Evolutionary conservation across 2,797 vertebrate species (phyloP).

Genomic region (Graptemys geographica): DNA sequence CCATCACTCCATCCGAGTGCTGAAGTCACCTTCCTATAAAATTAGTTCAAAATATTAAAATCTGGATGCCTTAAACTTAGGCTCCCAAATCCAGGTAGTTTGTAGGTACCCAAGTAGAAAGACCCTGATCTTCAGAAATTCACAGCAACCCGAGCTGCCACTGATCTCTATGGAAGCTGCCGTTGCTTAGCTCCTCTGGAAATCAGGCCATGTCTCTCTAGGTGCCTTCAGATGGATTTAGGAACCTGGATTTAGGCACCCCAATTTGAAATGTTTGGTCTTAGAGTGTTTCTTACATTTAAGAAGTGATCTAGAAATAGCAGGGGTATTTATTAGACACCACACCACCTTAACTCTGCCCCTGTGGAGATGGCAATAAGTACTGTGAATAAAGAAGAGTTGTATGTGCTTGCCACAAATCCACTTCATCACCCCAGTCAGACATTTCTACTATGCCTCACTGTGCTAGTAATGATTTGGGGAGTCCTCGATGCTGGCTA

Average conservation of each 20-base stretch:
- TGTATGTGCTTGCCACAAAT: neutral
- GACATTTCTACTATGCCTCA: neutral
- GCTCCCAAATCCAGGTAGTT: neutral
- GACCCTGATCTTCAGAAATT: neutral
- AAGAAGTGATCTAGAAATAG: neutral
- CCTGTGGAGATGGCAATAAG: neutral
- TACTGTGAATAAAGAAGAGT: neutral
- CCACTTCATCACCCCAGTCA: neutral
- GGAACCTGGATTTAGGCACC: neutral
- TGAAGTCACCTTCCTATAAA: neutral
- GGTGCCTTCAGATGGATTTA: neutral
- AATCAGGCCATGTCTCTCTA: neutral
- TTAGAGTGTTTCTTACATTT: neutral
- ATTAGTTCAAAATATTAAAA: neutral
- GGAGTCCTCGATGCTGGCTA: constrained; percentile 13
- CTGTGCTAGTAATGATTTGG: neutral
- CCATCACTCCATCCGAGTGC: neutral
- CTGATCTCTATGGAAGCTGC: neutral
- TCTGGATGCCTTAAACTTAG: neutral
- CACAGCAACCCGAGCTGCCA: neutral
- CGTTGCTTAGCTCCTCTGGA: neutral
- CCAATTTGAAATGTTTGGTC: neutral
- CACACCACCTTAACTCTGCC: neutral
- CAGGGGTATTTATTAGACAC: neutral
- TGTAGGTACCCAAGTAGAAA: neutral